These are phyloP conservation scores for Lissocephala sabroskyi DNA, from an alignment of 2,888 invertebrate genomes.

Conservation along the genomic window DNA sequence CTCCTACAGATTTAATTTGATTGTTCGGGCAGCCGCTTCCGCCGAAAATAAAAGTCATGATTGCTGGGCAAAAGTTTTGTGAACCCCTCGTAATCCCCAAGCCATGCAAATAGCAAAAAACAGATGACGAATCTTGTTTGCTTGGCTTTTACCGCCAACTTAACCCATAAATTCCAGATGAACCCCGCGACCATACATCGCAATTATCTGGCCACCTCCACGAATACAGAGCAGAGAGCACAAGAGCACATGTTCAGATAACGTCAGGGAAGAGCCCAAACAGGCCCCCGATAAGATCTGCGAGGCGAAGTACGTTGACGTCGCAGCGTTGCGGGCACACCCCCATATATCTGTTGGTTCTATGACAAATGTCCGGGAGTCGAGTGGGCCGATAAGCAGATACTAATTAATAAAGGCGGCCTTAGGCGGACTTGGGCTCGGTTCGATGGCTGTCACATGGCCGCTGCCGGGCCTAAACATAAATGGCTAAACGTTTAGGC, in stretches of 20 bases:
- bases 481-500: conserved; percentile 28
- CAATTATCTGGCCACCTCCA: background rate
- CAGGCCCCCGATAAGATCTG: conserved; percentile 44
- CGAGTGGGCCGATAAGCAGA: conserved; percentile 53
- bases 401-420: conserved; percentile 53
- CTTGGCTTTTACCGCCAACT: no score
- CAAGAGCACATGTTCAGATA: conserved; percentile 35
- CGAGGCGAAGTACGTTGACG: conserved; percentile 21
- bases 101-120: no score
- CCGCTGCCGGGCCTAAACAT: background rate
- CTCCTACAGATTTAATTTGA: conserved; percentile 8
- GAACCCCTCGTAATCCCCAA: no score
- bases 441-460: conserved; percentile 37
- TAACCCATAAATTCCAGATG: conserved; percentile 54
- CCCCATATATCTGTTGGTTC: conserved; percentile 41
- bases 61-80: no score
- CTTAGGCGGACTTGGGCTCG: conserved; percentile 4
- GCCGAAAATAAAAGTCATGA: background rate
- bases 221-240: conserved; percentile 20
- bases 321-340: conserved; percentile 27
- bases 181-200: no score
- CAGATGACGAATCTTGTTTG: no score
- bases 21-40: no score
- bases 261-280: conserved; percentile 33
- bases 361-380: conserved; percentile 44